These are phyloP conservation scores for Strigops habroptila DNA, from an alignment of 2,113 vertebrate genomes.

Conservation along the genomic window DNA sequence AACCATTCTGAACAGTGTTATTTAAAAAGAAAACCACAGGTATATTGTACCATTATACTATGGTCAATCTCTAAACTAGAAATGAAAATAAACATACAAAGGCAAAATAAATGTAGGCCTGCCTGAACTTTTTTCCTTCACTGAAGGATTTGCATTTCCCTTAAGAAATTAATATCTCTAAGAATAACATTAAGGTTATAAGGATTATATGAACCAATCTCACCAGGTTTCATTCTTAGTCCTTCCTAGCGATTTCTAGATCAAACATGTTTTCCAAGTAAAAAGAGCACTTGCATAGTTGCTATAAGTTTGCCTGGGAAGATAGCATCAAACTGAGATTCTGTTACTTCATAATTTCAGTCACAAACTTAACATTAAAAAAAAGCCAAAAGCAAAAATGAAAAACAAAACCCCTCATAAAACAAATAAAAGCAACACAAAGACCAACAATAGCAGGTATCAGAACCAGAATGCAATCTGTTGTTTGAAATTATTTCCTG, in stretches of 20 bases:
- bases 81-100: background rate
- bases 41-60: background rate
- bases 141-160: background rate
- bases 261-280: conserved; percentile 48
- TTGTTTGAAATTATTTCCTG: background rate
- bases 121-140: background rate
- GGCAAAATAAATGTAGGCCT: background rate
- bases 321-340: conserved; percentile 32
- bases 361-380: background rate
- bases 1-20: background rate
- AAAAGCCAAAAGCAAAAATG: background rate
- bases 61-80: background rate
- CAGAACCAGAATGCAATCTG: background rate
- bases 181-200: conserved; percentile 2
- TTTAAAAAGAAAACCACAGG: background rate
- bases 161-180: background rate
- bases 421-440: background rate
- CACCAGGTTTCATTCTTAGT: conserved; percentile 37
- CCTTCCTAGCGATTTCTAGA: conserved; percentile 44
- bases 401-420: background rate
- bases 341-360: background rate
- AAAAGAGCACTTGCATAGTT: conserved; percentile 34
- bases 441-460: background rate
- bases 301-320: conserved; percentile 29
- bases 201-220: conserved; percentile 19